These are phyloP conservation scores for Ictalurus punctatus DNA, from an alignment of 2,113 vertebrate genomes.

Conservation along the genomic window DNA sequence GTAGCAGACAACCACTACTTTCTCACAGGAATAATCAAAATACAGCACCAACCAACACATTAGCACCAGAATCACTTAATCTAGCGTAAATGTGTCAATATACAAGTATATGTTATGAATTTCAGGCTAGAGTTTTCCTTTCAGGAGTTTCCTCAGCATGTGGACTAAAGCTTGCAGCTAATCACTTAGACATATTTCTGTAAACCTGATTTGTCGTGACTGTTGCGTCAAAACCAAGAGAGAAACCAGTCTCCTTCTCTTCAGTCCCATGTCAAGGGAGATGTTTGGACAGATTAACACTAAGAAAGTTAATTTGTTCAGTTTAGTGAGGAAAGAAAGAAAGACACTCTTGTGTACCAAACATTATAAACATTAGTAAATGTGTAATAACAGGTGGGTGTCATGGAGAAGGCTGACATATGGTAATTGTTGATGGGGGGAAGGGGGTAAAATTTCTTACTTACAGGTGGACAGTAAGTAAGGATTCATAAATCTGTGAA, in stretches of 20 bases:
- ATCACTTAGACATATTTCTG: background rate
- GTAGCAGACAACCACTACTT: background rate
- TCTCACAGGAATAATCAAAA: background rate
- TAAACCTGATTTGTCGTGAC: background rate
- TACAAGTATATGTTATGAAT: background rate
- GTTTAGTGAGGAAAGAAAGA: background rate
- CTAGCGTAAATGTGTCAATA: background rate
- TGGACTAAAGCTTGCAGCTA: background rate
- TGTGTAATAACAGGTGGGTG: background rate
- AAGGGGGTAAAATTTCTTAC: background rate
- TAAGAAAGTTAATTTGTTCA: background rate
- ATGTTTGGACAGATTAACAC: background rate
- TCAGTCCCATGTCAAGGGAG: background rate
- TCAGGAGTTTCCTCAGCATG: background rate
- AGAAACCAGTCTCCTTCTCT: background rate
- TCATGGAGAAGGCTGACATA: background rate
- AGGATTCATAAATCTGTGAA: background rate
- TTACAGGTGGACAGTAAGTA: background rate
- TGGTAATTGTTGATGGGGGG: background rate
- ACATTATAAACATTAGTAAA: background rate
- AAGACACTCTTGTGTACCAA: background rate
- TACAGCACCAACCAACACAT: background rate
- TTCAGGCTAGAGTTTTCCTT: background rate
- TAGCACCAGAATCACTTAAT: background rate
- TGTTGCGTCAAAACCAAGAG: background rate